These are phyloP conservation scores for Drosophila busckii DNA, from an alignment of 1,140 invertebrate genomes.

Conservation along the genomic window DNA sequence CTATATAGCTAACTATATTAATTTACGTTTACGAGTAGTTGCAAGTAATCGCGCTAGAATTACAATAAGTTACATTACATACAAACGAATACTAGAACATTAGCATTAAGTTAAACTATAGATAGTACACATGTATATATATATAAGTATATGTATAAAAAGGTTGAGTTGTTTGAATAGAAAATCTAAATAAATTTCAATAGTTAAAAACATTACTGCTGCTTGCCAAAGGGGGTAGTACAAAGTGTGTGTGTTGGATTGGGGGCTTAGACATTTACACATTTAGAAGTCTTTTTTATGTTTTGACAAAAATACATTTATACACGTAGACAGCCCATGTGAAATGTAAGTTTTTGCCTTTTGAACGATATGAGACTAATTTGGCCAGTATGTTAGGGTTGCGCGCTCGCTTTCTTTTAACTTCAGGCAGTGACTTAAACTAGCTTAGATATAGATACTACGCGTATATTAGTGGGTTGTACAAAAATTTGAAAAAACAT, in stretches of 20 bases:
- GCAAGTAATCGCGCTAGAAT: constrained; percentile 52
- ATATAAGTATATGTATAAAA: constrained; percentile 8
- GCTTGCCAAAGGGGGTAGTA: constrained; percentile 25
- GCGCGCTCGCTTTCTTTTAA: too few relatives aligned
- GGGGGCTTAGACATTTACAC: constrained; percentile 57
- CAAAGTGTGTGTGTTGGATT: constrained; percentile 40
- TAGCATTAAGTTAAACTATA: too few relatives aligned
- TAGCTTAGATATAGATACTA: too few relatives aligned
- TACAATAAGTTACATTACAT: constrained; percentile 56
- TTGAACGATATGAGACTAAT: constrained; percentile 56
- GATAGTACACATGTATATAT: neutral
- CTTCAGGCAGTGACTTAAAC: too few relatives aligned
- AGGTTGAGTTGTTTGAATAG: constrained; percentile 29
- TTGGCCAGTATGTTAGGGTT: constrained; percentile 50
- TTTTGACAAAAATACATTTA: constrained; percentile 68
- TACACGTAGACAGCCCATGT: constrained; percentile 62
- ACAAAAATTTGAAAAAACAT: constrained; percentile 51
- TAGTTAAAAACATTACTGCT: constrained; percentile 36
- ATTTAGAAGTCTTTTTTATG: constrained; percentile 59
- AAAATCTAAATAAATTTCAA: constrained; percentile 45
- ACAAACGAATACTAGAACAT: neutral
- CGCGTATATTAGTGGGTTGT: constrained; percentile 49
- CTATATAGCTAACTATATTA: constrained; percentile 55
- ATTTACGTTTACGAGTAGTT: constrained; percentile 28
- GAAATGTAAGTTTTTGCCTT: constrained; percentile 26